Base-by-base conservation (phyloP, 2,113 vertebrate species). In the Eudyptes chrysolophus region DNA sequence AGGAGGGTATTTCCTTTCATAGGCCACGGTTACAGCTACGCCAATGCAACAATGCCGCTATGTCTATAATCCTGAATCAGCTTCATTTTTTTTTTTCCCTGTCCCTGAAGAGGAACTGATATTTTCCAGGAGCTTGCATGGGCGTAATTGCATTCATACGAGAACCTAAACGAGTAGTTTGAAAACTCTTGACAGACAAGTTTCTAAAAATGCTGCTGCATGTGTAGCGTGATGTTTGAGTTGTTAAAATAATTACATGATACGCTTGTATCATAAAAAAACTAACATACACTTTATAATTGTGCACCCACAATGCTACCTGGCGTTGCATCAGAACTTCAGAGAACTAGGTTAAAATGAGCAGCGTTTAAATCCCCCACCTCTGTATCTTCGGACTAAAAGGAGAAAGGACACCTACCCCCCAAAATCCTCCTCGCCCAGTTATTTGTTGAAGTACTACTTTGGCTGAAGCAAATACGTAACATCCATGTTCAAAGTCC, bases 371-470 rank as follows among this genome's bases (percentile, higher is more conserved):
- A 42, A 6, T 3, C 22, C 61, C 34, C 24, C 32, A 36, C 9
- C 52, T 20, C 26, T 13, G 24, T 2, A 6, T 2, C 42, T 57
- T 5, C 15, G 25, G 11, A 9, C 58, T 11, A 3, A 27, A 12
- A 20, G 21, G 7, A 32, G 46, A 44, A 52, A 11, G 18, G 36
- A 2, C 29, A 30, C 2, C 22, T 1, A 5, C 10, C 4, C 24
- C 7, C 16, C 13, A 16, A 21, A 6, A 0, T 2, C 34, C 26
- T 2, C 20, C 38, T 8, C 32, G 2, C 7, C 2, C 15, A 2
- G 1, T 9, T 2, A 10, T 1, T 18, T 14, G n/a, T 4, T 5
- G 8, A 26, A 11, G 6, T 0, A 6, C 46, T 4, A 3, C 32
- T 29, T 7, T 2, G 30, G n/a, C 32, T 1, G 32, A 20, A 42